Evolutionary conservation across 2,113 vertebrate genomes (phyloP).

Genomic region (Patagioenas fasciata): DNA sequence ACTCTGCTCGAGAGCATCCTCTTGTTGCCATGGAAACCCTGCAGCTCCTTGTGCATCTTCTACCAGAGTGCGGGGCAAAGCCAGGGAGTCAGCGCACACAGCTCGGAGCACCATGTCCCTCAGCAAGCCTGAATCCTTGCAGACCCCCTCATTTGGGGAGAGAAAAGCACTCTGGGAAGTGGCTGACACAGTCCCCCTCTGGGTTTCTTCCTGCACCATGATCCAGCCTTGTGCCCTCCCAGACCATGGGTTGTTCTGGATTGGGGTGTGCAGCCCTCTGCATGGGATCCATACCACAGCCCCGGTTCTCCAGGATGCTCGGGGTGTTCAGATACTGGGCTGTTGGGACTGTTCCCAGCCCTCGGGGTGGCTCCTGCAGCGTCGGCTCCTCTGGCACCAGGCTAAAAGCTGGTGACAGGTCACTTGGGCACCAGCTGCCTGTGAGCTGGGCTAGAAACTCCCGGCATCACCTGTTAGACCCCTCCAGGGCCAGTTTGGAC

Average conservation of each 20-base stretch:
- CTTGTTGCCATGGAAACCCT: neutral
- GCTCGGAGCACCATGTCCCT: fast-evolving
- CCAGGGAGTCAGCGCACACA: fast-evolving
- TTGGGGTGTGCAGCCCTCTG: fast-evolving
- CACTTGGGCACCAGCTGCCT: neutral
- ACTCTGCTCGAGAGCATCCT: neutral
- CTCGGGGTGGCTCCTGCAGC: neutral
- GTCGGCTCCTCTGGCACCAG: neutral
- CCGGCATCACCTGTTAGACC: neutral
- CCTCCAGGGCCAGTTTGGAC: neutral
- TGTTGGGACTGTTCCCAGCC: neutral
- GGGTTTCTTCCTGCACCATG: neutral
- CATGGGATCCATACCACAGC: neutral
- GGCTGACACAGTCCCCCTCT: neutral
- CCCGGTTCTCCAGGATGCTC: neutral
- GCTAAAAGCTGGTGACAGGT: neutral
- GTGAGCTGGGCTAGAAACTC: neutral
- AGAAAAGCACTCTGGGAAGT: neutral
- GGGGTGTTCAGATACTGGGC: fast-evolving
- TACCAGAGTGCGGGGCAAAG: fast-evolving
- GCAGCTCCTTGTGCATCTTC: neutral
- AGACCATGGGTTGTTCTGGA: neutral
- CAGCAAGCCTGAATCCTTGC: neutral
- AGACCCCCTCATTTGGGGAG: neutral
- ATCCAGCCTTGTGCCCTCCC: neutral